A percentile compares a stretch with the other conserved stretches of the same genome.
phyloP scores from a whole-genome alignment of 2,888 invertebrate genomes.

The Octonoba sinensis region DNA sequence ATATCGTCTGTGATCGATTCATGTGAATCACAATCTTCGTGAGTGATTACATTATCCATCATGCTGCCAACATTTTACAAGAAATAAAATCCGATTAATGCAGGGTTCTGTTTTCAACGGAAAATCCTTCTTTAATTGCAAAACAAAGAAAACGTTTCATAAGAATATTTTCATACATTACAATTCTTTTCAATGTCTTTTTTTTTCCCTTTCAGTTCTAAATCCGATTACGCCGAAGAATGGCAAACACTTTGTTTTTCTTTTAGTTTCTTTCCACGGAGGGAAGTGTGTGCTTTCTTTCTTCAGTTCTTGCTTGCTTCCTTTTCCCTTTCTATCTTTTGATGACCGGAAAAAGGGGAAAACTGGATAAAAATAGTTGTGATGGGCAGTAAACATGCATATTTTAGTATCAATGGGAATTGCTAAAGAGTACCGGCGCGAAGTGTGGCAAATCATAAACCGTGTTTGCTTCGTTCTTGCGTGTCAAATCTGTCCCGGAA shows the following conservation, averaged over 20 bases:
- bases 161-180: no score
- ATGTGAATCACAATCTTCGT: no score
- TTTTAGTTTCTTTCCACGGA: no score
- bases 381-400: constrained; percentile 45
- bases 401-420: constrained; percentile 29
- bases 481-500: no score
- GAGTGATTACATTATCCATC: not conserved
- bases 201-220: constrained; percentile 7
- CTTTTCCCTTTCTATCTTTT: constrained; percentile 2
- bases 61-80: not conserved
- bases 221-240: constrained; percentile 21
- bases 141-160: not conserved
- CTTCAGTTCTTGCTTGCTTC: not conserved
- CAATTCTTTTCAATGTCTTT: not conserved
- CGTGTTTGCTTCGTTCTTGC: no score
- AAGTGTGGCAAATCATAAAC: no score
- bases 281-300: not conserved
- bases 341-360: constrained; percentile 2
- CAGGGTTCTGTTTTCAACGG: not conserved
- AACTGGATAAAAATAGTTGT: constrained; percentile 36
- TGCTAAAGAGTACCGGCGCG: not conserved
- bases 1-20: not conserved
- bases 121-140: not conserved
- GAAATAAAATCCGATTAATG: not conserved
- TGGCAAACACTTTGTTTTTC: not conserved